Percentiles rank a stretch among this genome's conserved stretches.
These are phyloP conservation scores for Scaptomyza tumidula DNA, from an alignment of 2,888 invertebrate species.

Conservation along the genomic window DNA sequence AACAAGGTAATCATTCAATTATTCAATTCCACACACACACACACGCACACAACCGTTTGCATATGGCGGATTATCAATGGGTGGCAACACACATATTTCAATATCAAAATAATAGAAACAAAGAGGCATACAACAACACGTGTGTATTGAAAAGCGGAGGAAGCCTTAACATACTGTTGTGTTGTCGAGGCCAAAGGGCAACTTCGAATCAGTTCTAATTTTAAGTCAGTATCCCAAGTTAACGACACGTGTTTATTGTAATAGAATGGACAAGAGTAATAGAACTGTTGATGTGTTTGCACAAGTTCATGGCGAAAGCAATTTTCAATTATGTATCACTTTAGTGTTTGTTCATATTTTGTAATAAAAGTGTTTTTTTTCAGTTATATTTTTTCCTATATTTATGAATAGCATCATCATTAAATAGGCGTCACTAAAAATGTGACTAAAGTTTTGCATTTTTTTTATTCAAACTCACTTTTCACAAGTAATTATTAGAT, in stretches of 20 bases:
- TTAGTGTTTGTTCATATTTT: slow-evolving; percentile 16
- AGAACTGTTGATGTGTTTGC: slow-evolving; percentile 19
- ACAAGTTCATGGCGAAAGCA: slow-evolving; percentile 74
- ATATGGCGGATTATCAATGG: slow-evolving; percentile 31
- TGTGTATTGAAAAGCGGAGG: not conserved
- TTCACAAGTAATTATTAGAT: slow-evolving; percentile 58
- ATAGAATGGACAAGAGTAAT: slow-evolving; percentile 10
- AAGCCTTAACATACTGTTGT: slow-evolving; percentile 17
- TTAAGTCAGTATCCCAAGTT: slow-evolving; percentile 21
- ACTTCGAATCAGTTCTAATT: slow-evolving; percentile 35
- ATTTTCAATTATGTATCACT: slow-evolving; percentile 57
- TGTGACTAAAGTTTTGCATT: slow-evolving; percentile 4
- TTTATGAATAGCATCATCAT: slow-evolving; percentile 12
- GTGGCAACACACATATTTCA: slow-evolving; percentile 57
- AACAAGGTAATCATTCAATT: slow-evolving; percentile 80
- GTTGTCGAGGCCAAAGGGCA: slow-evolving; percentile 60
- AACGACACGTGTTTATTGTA: slow-evolving; percentile 27
- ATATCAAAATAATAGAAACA: slow-evolving; percentile 52
- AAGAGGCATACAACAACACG: slow-evolving; percentile 1
- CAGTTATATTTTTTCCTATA: slow-evolving; percentile 12
- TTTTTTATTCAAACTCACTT: slow-evolving; percentile 28
- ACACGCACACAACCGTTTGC: slow-evolving; percentile 42
- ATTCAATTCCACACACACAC: slow-evolving; percentile 48
- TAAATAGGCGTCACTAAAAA: slow-evolving; percentile 18
- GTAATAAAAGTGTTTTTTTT: slow-evolving; percentile 32